Conservation (phyloP, 2,113 vertebrate species). For the Upupa epops region DNA sequence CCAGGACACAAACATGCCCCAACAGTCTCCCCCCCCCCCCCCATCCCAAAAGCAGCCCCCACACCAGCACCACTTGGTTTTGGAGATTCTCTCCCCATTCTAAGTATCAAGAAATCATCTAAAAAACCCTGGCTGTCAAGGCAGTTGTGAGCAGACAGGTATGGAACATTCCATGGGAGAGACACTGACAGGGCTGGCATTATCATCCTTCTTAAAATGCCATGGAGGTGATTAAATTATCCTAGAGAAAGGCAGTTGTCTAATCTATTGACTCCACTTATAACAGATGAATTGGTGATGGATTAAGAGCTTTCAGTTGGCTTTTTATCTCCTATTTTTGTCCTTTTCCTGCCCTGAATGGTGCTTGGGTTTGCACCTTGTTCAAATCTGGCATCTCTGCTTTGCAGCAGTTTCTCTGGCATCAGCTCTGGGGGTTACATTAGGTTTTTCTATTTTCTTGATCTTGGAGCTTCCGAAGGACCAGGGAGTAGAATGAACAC, state of each 20-base stretch:
- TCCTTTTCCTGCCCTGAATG: not conserved
- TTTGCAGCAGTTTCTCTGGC: not conserved
- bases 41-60: not conserved
- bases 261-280: not conserved
- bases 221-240: not conserved
- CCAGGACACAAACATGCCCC: not conserved
- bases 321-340: no score
- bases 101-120: not conserved
- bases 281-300: not conserved
- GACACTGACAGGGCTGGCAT: not conserved
- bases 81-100: not conserved
- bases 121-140: not conserved
- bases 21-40: not conserved
- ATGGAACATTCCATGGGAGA: not conserved
- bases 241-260: not conserved
- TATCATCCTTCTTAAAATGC: not conserved
- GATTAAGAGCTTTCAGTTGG: not conserved
- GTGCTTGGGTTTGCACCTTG: not conserved
- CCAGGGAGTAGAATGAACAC: not conserved
- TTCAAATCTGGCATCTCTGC: not conserved
- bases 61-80: not conserved
- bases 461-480: not conserved
- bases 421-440: not conserved
- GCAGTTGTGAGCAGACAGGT: not conserved
- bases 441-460: not conserved